Evolutionary conservation across 2,113 vertebrate genomes (phyloP).

Genomic region (Paradoxurus hermaphroditus): DNA sequence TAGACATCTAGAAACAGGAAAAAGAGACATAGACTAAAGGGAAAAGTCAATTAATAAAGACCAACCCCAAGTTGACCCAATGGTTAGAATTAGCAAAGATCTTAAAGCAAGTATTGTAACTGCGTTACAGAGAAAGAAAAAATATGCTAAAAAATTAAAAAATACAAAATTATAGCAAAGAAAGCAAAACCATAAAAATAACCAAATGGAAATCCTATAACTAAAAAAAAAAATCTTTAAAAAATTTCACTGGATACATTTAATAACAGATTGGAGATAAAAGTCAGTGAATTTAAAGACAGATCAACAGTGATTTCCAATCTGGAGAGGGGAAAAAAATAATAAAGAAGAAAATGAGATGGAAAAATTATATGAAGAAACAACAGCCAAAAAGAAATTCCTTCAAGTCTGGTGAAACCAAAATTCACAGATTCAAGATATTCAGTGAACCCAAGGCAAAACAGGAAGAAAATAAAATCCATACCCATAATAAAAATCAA

Average conservation of each 20-base stretch:
- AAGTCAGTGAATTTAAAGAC: not conserved
- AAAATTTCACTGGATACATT: not conserved
- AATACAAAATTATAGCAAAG: not conserved
- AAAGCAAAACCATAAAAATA: not conserved
- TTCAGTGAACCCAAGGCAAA: not conserved
- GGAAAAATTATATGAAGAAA: not conserved
- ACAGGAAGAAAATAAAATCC: not conserved
- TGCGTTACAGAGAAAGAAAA: conserved; percentile 17
- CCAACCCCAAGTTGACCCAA: not conserved
- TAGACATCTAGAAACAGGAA: not conserved
- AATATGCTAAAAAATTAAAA: not conserved
- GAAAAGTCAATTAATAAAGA: conserved; percentile 3
- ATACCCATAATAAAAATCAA: not conserved
- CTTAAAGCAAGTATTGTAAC: not conserved
- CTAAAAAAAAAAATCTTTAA: not conserved
- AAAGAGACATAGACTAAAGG: not conserved
- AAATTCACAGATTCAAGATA: not conserved
- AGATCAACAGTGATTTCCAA: not conserved
- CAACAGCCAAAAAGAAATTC: not conserved
- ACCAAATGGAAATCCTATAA: not conserved
- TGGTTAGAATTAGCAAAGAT: not conserved
- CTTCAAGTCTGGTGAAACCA: not conserved
- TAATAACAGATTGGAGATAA: not conserved
- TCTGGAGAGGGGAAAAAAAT: not conserved
- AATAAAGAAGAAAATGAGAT: not conserved